Base-by-base conservation (phyloP, 30 jellyfish, hydroid and myxozoan genomes). In the Catostylus mosaicus region DNA sequence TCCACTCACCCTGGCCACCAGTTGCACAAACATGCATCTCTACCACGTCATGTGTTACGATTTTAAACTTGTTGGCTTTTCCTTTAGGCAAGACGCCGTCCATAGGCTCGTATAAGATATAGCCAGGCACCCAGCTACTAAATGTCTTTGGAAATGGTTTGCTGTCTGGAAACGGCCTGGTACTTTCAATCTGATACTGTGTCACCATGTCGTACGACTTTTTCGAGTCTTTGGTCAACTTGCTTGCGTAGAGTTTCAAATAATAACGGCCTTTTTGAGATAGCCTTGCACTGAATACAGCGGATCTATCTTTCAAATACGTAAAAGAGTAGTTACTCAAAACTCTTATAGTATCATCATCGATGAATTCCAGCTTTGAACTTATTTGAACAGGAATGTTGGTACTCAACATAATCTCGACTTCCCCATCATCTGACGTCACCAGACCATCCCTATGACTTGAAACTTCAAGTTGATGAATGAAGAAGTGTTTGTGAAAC, bases 1-100 rank as follows among this genome's bases (percentile, higher is more conserved):
- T 16, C 95, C 97, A 89, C 19, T 82, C 85, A 9, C 82, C 82
- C 8, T 78, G 45, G 45, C 73, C 92, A 30, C 92, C 85, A 73
- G 60, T 67, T 10, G 72, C 68, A 67, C 85, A 82, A 16, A 83
- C 90, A 82, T 46, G 81, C 95, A 89, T 83, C 51, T 89, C 97
- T 37, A 67, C 69, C 4, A 48, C 88, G 29, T 54, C 75, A 12
- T 90, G 91, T 16, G 90, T 78, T 10, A 54, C 47, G 22, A 89
- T 82, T 14, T 50, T 18, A 63, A 89, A 89, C 54, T 38, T 23
- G 52, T 35, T 48, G 33, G 78, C 50, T 34, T 64, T 38, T 2
- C 81, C 86, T 2, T 16, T 38, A 23, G 73, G 43, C 61, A 89
- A 60, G 3, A 50, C 30, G 14, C 97, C 97, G 16, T 67, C 40